phyloP scores from a whole-genome alignment of 2,888 invertebrate genomes.

The Dryobotodes eremita region DNA sequence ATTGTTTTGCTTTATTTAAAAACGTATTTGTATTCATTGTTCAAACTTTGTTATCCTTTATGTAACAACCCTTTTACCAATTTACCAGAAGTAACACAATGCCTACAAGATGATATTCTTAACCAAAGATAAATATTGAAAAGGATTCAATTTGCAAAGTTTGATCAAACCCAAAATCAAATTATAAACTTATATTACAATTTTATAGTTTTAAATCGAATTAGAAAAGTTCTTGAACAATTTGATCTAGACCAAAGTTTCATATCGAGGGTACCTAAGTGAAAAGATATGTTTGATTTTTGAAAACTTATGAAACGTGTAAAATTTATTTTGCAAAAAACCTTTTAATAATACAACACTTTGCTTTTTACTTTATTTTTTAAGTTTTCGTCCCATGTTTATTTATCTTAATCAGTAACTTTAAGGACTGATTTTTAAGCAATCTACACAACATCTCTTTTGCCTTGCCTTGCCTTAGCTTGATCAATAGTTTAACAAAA shows the following conservation, averaged over 20 bases:
- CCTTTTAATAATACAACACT: background rate
- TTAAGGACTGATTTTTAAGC: background rate
- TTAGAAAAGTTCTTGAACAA: constrained; percentile 20
- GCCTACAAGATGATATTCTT: constrained; percentile 31
- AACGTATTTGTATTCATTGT: background rate
- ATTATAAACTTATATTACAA: constrained; percentile 57
- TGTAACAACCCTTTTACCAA: constrained; percentile 37
- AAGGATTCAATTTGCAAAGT: constrained; percentile 63
- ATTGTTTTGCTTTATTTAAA: background rate
- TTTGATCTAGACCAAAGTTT: constrained; percentile 10
- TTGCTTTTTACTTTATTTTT: background rate
- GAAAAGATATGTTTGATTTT: constrained; percentile 31
- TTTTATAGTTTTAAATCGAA: constrained; percentile 45
- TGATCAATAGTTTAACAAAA: background rate
- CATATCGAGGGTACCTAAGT: constrained; percentile 13
- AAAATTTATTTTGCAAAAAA: background rate
- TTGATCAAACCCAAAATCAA: constrained; percentile 55
- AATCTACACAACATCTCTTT: background rate
- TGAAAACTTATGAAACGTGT: background rate
- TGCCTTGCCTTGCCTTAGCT: too few relatives aligned
- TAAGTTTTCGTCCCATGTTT: background rate
- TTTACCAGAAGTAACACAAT: constrained; percentile 26
- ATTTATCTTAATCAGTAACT: background rate
- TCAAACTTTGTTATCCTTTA: background rate
- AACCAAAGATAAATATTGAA: constrained; percentile 48